A percentile compares a stretch with the other conserved stretches of the same genome.
Conservation (phyloP, 2,888 invertebrate species). For the Philaethria dido region DNA sequence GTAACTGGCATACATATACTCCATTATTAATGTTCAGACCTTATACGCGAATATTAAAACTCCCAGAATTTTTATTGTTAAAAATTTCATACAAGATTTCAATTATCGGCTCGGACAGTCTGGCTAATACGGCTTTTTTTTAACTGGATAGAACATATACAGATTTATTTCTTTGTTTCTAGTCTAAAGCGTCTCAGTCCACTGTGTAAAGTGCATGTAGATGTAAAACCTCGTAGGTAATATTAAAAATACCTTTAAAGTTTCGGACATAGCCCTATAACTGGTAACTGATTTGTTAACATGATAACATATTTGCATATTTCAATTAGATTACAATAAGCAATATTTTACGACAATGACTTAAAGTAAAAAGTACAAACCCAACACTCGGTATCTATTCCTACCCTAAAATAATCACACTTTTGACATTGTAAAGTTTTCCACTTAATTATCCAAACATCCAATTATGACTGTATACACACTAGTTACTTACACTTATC, state of each 20-base stretch:
- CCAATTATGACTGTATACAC: conserved; percentile 73
- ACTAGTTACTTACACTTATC: conserved; percentile 72
- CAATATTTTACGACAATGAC: conserved; percentile 69
- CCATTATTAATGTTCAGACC: too few species aligned
- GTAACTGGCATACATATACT: too few species aligned
- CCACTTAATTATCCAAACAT: conserved; percentile 78
- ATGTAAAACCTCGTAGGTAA: neutral
- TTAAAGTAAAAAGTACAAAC: conserved; percentile 71
- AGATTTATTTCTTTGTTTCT: neutral
- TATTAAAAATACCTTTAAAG: neutral
- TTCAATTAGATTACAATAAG: neutral
- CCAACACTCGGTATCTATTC: conserved; percentile 68
- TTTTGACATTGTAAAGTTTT: conserved; percentile 83
- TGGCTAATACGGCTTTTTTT: too few species aligned
- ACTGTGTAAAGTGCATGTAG: neutral
- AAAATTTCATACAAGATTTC: neutral
- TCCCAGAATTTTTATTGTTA: neutral
- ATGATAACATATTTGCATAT: neutral
- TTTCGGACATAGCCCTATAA: neutral
- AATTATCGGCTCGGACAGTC: neutral
- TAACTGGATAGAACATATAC: neutral
- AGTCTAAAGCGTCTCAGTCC: neutral
- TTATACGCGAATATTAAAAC: neutral
- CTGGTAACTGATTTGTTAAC: conserved; percentile 15
- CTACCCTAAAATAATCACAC: conserved; percentile 83